These are phyloP conservation scores for Oceanodroma leucorhoa DNA, from an alignment of 2,797 vertebrate genomes.

Conservation along the genomic window DNA sequence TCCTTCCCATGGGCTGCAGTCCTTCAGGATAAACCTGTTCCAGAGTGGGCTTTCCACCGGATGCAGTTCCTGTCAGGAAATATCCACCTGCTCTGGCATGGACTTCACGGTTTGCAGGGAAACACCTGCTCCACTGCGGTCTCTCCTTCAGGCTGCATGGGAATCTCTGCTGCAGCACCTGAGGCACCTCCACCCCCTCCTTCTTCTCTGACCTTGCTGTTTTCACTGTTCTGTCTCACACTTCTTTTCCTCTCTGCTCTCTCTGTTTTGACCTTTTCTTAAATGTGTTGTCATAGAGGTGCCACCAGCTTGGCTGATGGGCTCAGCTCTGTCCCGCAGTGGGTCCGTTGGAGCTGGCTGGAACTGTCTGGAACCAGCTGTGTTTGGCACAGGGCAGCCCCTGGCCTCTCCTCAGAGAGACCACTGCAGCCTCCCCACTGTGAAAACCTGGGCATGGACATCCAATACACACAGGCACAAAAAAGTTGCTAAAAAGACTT, in stretches of 20 bases:
- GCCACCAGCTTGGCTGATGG: not conserved
- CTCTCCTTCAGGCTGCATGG: not conserved
- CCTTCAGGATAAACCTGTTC: not conserved
- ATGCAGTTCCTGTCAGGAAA: too few relatives aligned
- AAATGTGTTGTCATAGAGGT: not conserved
- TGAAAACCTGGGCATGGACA: not conserved
- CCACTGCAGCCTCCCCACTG: not conserved
- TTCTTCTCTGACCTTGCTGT: not conserved
- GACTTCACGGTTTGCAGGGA: not conserved
- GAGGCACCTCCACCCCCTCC: not conserved
- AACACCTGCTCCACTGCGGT: not conserved
- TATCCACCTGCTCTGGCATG: too few relatives aligned
- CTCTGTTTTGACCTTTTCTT: not conserved
- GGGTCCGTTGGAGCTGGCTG: accelerated
- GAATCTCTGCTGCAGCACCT: not conserved
- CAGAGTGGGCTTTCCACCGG: too few relatives aligned
- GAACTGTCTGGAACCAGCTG: not conserved
- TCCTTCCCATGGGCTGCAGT: not conserved
- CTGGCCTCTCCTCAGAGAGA: not conserved
- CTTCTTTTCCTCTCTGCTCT: not conserved
- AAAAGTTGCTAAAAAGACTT: not conserved
- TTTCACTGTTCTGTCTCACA: not conserved
- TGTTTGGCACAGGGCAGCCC: not conserved
- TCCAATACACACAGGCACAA: not conserved
- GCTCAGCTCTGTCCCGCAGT: not conserved